A percentile compares a stretch with the other conserved stretches of the same genome.
Conservation (phyloP, 2,113 vertebrate species). For the Piaya cayana region DNA sequence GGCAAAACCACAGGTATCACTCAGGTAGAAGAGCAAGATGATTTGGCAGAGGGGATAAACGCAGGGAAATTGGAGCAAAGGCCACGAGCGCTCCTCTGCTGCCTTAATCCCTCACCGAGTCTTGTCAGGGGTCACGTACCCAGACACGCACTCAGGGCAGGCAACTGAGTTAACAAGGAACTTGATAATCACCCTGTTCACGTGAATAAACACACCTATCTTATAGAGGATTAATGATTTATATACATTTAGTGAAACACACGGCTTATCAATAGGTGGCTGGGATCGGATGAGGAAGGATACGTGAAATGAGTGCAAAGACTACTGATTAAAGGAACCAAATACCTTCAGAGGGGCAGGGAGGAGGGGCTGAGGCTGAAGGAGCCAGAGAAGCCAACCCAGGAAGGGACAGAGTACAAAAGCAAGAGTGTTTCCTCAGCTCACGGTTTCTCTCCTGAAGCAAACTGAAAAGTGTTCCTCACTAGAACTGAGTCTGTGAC, state of each 20-base stretch:
- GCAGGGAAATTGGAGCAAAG: neutral
- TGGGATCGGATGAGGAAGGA: neutral
- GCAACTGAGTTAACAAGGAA: neutral
- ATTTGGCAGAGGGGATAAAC: neutral
- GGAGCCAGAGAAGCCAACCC: neutral
- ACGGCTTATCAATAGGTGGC: neutral
- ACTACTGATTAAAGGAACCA: neutral
- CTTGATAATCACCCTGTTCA: neutral
- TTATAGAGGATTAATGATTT: neutral
- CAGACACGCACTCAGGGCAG: neutral
- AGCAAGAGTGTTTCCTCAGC: neutral
- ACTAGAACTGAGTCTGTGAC: slow-evolving; percentile 1
- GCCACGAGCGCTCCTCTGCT: neutral
- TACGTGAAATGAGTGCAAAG: neutral
- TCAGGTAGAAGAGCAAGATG: neutral
- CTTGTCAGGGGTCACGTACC: accelerated
- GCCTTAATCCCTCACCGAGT: neutral
- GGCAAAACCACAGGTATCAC: neutral
- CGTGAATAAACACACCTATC: neutral
- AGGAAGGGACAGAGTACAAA: slow-evolving; percentile 6
- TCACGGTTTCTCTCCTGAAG: neutral
- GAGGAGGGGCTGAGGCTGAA: neutral
- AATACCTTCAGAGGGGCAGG: neutral
- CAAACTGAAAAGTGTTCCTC: neutral
- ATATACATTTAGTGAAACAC: neutral